Conservation (phyloP, 2,888 invertebrate genomes). For the Ochlodes sylvanus region DNA sequence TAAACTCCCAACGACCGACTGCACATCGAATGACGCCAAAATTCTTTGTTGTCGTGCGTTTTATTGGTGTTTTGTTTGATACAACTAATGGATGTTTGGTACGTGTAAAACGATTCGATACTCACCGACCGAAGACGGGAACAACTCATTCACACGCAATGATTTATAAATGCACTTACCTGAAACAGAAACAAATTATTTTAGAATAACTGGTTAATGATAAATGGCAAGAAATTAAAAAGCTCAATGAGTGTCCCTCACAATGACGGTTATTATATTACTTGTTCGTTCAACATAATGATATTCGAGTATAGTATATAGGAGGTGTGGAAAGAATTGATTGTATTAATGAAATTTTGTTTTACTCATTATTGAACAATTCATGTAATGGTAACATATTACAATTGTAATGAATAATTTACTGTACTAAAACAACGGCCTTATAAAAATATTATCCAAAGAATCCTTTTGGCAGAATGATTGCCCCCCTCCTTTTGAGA, state of each 20-base stretch:
- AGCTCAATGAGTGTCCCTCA: neutral
- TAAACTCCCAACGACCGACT: slow-evolving; percentile 2
- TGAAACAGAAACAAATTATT: slow-evolving; percentile 32
- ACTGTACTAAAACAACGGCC: too few relatives aligned
- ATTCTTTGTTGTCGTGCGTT: slow-evolving; percentile 3
- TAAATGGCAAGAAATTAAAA: slow-evolving; percentile 19
- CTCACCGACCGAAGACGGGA: slow-evolving; percentile 19
- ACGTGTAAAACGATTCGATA: slow-evolving; percentile 19
- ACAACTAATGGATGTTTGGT: slow-evolving; percentile 34
- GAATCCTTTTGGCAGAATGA: too few relatives aligned
- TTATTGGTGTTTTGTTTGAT: slow-evolving; percentile 24
- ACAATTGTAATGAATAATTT: too few relatives aligned
- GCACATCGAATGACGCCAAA: slow-evolving; percentile 25
- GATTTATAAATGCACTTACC: slow-evolving; percentile 37
- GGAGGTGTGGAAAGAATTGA: too few relatives aligned
- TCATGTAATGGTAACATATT: too few relatives aligned
- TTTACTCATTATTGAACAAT: too few relatives aligned
- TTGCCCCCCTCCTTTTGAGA: too few relatives aligned
- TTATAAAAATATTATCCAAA: too few relatives aligned
- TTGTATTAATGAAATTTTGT: too few relatives aligned
- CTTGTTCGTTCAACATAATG: neutral
- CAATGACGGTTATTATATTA: neutral
- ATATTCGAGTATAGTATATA: neutral
- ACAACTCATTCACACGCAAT: slow-evolving; percentile 31
- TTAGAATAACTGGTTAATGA: slow-evolving; percentile 31